Evolutionary conservation across 1,140 invertebrate genomes (phyloP).

Genomic region (Piezodorus guildinii): DNA sequence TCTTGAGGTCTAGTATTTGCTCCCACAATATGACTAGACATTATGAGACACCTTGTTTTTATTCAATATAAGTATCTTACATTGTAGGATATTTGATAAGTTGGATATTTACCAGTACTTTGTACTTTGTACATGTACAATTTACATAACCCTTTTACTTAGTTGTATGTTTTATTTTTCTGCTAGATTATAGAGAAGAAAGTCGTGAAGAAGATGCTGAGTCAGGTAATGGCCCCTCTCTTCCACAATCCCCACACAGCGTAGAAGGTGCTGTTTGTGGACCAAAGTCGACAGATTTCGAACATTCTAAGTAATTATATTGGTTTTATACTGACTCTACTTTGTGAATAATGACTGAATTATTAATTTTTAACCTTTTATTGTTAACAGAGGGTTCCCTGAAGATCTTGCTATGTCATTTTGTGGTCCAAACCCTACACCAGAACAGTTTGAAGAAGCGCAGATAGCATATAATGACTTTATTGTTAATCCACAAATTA

Average conservation of each 20-base stretch:
- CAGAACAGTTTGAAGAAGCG: conserved; percentile 59
- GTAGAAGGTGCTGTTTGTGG: conserved; percentile 60
- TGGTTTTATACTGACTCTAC: too few relatives aligned
- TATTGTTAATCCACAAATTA: conserved; percentile 61
- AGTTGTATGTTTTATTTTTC: too few relatives aligned
- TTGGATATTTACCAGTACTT: too few relatives aligned
- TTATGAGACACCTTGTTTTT: too few relatives aligned
- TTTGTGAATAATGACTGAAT: too few relatives aligned
- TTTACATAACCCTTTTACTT: too few relatives aligned
- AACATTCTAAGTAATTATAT: background rate
- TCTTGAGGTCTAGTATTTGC: too few relatives aligned
- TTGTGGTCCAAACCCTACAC: conserved; percentile 50
- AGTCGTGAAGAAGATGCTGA: conserved; percentile 67
- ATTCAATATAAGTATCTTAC: too few relatives aligned
- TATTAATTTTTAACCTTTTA: too few relatives aligned
- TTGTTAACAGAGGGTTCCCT: conserved; percentile 31
- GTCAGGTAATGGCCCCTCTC: conserved; percentile 85
- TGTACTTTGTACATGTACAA: too few relatives aligned
- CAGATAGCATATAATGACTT: conserved; percentile 74
- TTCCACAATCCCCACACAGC: conserved; percentile 86
- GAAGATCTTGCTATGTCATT: conserved; percentile 61
- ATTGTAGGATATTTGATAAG: too few relatives aligned
- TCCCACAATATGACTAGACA: too few relatives aligned
- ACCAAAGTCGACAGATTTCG: conserved; percentile 50
- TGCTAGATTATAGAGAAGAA: conserved; percentile 29